Evolutionary conservation across 2,888 invertebrate genomes (phyloP), one percentile per base, ranked within the genome.

Genomic region (Sesamia inferens): DNA sequence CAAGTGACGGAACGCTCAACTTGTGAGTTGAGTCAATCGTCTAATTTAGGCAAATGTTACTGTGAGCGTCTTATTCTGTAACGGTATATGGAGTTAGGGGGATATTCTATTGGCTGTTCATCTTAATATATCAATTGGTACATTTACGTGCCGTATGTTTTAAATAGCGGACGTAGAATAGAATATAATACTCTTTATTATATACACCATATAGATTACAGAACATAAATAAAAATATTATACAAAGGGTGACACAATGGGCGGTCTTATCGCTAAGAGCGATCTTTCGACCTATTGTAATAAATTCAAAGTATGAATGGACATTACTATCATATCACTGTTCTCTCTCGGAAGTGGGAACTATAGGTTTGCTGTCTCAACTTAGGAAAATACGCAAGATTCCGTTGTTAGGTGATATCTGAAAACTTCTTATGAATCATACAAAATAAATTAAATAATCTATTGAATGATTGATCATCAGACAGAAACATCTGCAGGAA

Each of bases 1-100:
- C 86, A 82, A 86, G 84, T 83, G 86, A 88, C 81, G 82, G 83
- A 88, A 86, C 83, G 84, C 81, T 88, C 85, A 83, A 83, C 82
- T 85, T 87, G 83, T 84, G 84, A 86, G 85, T 78, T 75, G 77
- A 82, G 82, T 85, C 84, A 85, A 85, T 84, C 69, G 81, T 79
- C 84, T 88, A 88, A 90, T 88, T 89, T 82, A 83, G 79, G 78
- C 78, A 81, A 81, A 83, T 86, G 83, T 85, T 79, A 84, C 82
- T 81, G 73, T 66, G 70, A 79, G 71, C 51, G 64, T 61, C 47
- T 47, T 44, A 48, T 48, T 70, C 57, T 61, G 63, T 75, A 47
- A 79, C 47, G 14, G 39, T 51, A 55, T 59, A 68, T 61, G 47
- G 31, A 19, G n/a, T 44, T 44, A 59, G 55, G n/a, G 24, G 24